Conservation (phyloP, 2,888 invertebrate genomes). For the Tetrapedia diversipes region DNA sequence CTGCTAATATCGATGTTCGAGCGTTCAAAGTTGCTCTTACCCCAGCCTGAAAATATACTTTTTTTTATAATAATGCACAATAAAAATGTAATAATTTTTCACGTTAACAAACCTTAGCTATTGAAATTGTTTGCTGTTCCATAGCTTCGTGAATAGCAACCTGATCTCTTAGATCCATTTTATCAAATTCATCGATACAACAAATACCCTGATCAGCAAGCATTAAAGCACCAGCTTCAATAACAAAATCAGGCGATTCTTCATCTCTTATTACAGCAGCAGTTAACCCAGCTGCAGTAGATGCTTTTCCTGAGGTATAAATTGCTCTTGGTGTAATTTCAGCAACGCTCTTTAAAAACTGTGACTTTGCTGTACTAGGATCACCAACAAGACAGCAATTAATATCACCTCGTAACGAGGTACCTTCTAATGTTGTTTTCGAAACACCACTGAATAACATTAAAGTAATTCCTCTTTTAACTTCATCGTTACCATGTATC, state of each 20-base stretch:
- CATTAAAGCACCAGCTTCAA: constrained; percentile 99
- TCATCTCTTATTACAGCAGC: constrained; percentile 99
- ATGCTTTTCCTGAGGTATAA: constrained; percentile 99
- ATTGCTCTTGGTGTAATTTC: constrained; percentile 98
- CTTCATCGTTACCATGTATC: constrained; percentile 98
- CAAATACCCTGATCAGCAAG: constrained; percentile 99
- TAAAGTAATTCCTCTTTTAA: constrained; percentile 94
- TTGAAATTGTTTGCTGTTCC: constrained; percentile 99
- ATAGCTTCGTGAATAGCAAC: constrained; percentile 99
- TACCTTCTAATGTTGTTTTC: constrained; percentile 96
- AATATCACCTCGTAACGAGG: constrained; percentile 96
- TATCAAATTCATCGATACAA: constrained; percentile 99
- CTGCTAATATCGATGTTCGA: constrained; percentile 97
- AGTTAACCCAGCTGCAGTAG: constrained; percentile 98
- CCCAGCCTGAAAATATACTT: constrained; percentile 88
- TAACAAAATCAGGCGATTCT: constrained; percentile 99
- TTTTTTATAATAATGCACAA: not conserved
- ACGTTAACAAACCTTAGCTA: constrained; percentile 91
- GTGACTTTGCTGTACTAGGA: constrained; percentile 99
- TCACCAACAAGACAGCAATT: constrained; percentile 99
- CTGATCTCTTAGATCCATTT: constrained; percentile 99
- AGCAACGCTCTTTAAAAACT: constrained; percentile 96
- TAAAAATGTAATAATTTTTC: not conserved
- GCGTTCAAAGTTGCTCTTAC: constrained; percentile 99
- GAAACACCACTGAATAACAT: constrained; percentile 99